A percentile compares a stretch with the other conserved stretches of the same genome.
Conservation (phyloP, 2,113 vertebrate species). For the Oncorhynchus keta region DNA sequence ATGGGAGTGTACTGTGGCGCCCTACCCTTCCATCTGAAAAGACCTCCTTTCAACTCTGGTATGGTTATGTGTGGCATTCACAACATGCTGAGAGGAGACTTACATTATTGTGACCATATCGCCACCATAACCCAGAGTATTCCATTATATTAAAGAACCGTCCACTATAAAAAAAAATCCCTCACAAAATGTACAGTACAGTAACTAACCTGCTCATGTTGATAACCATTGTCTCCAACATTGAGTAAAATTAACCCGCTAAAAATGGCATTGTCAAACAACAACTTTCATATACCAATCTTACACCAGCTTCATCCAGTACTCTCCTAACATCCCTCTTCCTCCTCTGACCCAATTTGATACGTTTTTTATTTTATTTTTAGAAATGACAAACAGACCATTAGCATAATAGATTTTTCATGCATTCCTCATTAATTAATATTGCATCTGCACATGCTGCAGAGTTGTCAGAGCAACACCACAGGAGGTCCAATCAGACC, state of each 20-base stretch:
- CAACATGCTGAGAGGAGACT: background rate
- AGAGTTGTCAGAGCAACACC: conserved; percentile 22
- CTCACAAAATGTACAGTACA: background rate
- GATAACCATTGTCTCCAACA: background rate
- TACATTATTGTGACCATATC: background rate
- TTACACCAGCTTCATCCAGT: background rate
- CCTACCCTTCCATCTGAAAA: background rate
- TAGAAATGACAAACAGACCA: conserved; percentile 17
- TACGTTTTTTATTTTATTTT: background rate
- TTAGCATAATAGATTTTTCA: conserved; percentile 51
- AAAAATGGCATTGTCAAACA: background rate
- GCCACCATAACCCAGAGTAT: background rate
- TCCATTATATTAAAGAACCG: background rate
- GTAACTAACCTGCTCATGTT: background rate
- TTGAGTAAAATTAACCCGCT: too few species aligned
- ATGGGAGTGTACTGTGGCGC: background rate
- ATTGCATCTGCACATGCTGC: conserved; percentile 48
- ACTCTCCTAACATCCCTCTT: background rate
- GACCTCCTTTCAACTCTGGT: background rate
- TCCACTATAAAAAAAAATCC: background rate
- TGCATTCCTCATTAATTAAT: conserved; percentile 50
- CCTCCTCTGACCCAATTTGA: conserved; percentile 27
- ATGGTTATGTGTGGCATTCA: background rate
- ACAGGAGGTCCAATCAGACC: conserved; percentile 47
- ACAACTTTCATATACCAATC: background rate